Evolutionary conservation across 2,797 vertebrate genomes (phyloP).

Genomic region (Somateria mollissima): DNA sequence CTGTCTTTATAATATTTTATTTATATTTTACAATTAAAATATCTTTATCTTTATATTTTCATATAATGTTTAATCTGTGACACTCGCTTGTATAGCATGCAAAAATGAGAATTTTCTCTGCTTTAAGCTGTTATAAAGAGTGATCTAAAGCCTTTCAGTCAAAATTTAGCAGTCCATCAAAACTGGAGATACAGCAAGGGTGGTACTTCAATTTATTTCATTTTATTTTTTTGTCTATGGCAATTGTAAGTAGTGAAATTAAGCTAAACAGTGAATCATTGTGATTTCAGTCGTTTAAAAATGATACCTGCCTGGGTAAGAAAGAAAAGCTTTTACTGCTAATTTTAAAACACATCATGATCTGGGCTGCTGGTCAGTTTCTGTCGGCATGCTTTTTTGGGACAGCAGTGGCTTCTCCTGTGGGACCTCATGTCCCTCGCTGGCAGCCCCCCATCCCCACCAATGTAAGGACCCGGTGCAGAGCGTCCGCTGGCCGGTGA

Average conservation of each 20-base stretch:
- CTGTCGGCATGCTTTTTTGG: background rate
- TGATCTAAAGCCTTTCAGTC: background rate
- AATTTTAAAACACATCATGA: background rate
- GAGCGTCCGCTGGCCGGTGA: conserved; percentile 74
- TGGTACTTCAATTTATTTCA: background rate
- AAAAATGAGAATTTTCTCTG: background rate
- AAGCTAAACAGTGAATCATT: background rate
- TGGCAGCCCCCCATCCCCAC: conserved; percentile 58
- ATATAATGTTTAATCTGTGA: background rate
- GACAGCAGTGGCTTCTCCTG: accelerated
- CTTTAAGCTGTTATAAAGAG: background rate
- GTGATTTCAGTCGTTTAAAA: background rate
- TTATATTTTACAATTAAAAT: background rate
- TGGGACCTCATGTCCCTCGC: background rate
- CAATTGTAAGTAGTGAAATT: background rate
- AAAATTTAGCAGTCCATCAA: accelerated
- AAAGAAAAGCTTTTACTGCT: background rate
- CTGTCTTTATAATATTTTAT: background rate
- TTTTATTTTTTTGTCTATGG: background rate
- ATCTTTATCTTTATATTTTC: background rate
- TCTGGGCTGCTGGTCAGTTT: background rate
- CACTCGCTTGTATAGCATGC: background rate
- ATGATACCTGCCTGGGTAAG: background rate
- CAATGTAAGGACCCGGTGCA: conserved; percentile 27
- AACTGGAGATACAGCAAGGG: background rate